Evolutionary conservation across 2,113 vertebrate genomes (phyloP), one percentile per base, ranked within the genome.

Genomic region (Phainopepla nitens): DNA sequence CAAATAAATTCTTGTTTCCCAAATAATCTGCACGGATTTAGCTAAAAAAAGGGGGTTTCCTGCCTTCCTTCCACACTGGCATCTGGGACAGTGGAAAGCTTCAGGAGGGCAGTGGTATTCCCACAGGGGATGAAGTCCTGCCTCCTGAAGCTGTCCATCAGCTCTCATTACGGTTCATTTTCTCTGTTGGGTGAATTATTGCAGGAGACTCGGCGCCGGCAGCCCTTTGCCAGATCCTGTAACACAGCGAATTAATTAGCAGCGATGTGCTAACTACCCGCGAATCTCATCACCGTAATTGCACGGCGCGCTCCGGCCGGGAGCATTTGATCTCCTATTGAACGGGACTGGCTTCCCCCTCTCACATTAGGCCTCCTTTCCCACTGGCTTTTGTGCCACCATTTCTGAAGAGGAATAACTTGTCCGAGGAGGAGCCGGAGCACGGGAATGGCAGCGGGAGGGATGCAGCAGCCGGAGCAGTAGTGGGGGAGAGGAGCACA

Each of bases 241-340:
- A 64, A 83, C 58, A 47, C 61, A 50, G 94, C 73, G 50, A 76
- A 88, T 95, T 90, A 91, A 93, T 96, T 89, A 89, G 85, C 50
- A 45, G 80, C 13, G 7, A 66, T 41, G 65, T 45, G 90, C 81
- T 95, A 90, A 93, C 78, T 22, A 71, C 78, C 58, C 22, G 33
- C 5, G 50, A 45, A 81, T 81, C 66, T 28, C 62, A 17, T 80
- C 49, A 24, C 69, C 17, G 28, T 79, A 66, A 89, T 45, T 72
- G 80, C 68, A 15, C 7, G 1, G 5, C 47, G 27, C 49, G 25
- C 68, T 75, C 41, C 3, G 7, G 50, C 25, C 11, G 51, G 70
- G 56, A 93, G 75, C 60, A 24, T 51, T 17, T 56, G 56, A 89
- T 89, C 80, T 71, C 56, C 91, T 21, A 13, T 68, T 5, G 53